Evolutionary conservation across 2,113 vertebrate genomes (phyloP).

Genomic region (Delphinus delphis): DNA sequence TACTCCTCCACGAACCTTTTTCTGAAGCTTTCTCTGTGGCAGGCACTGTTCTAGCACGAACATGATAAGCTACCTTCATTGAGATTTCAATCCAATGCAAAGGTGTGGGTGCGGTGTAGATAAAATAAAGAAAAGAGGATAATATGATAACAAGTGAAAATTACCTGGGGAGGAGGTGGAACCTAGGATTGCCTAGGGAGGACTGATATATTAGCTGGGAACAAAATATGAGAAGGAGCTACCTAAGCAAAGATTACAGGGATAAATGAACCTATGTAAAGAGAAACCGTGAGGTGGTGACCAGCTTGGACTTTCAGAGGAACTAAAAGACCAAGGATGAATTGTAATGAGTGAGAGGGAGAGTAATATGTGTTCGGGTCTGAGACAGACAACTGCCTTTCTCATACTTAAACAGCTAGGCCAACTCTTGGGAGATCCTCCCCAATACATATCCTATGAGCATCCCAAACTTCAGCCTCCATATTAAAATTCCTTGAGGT

Average conservation of each 20-base stretch:
- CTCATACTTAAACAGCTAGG: not conserved
- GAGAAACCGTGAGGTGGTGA: not conserved
- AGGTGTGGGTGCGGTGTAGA: rapidly evolving
- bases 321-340: not conserved
- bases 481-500: not conserved
- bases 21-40: not conserved
- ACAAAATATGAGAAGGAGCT: not conserved
- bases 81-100: not conserved
- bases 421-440: not conserved
- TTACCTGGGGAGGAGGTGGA: not conserved
- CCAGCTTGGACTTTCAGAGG: not conserved
- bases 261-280: not conserved
- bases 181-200: not conserved
- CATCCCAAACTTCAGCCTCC: not conserved
- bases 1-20: not conserved
- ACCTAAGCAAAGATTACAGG: not conserved
- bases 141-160: not conserved
- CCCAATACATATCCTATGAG: not conserved
- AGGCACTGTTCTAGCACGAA: not conserved
- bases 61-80: not conserved
- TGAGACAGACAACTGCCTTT: not conserved
- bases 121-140: not conserved
- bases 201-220: not conserved
- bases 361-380: rapidly evolving
- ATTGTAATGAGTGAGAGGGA: not conserved